Evolutionary conservation across 2,797 vertebrate genomes (phyloP), one percentile per base, ranked within the genome.

Genomic region (Etheostoma perlongum): DNA sequence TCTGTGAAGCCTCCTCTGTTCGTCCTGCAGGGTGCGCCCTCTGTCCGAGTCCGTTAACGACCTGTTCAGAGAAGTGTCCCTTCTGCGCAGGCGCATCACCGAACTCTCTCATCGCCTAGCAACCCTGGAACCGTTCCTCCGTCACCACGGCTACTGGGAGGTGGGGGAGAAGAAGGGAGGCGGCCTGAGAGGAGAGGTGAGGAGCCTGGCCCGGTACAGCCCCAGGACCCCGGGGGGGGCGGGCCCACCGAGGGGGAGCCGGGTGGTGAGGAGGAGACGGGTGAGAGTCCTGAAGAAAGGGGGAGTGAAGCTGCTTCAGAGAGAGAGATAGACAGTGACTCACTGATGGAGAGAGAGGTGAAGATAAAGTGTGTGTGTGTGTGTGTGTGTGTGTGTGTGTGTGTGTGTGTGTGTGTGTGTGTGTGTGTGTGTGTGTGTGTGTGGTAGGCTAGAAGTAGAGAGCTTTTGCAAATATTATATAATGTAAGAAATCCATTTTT

Each of bases 11-110:
- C 48, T 88, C 23, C 68, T 51, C 30, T 73, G 59, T 66, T 85
- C 21, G 3, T 86, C 86, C 92, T 94, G 82, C 89, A 98, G 97
- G 90, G 95, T 97, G 81, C 96, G 91, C 83, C 96, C 96, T 85
- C 91, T 97, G 79, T 97, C 97, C 0, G 95, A 96, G 1, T 96
- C 96, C 49, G 91, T 97, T 87, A 96, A 96, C 88, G 96, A 97
- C 85, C 94, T 98, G 15, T 94, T 97, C 91, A 95, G 93, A 88
- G 96, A 97, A 94, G 96, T 97, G 72, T 95, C 94, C 13, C 93
- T 95, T 0, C 94, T 98, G 86, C 96, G 95, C 86, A 95, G 84
- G 86, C 96, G 96, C 85, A 93, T 98, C 89, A 94, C 92, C 13
- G 97, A 97, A 86, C 94, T 98, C 91, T 95, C 95, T 0, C 94